phyloP scores from a whole-genome alignment of 2,113 vertebrate species.

The Cyphotilapia sp. region DNA sequence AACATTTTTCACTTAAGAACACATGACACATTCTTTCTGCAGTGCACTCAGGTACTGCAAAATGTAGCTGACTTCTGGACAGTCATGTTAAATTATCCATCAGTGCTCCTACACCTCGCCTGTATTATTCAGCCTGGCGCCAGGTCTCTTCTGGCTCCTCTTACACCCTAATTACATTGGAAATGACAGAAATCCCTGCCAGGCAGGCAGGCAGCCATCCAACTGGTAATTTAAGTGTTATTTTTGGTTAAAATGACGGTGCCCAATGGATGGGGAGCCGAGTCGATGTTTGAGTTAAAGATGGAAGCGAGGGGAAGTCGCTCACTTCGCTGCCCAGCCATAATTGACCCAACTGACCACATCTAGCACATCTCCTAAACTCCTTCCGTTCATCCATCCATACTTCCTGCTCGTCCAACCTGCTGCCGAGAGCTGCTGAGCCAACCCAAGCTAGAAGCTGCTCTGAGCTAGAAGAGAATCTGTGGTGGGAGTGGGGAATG shows the following conservation, averaged over 20 bases:
- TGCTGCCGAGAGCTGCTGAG: neutral
- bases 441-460: neutral
- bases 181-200: constrained; percentile 34
- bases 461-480: neutral
- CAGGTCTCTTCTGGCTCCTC: constrained; percentile 14
- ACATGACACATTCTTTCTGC: neutral
- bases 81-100: constrained; percentile 27
- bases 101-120: neutral
- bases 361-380: neutral
- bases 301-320: neutral
- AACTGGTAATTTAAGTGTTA: neutral
- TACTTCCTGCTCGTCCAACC: neutral
- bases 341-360: neutral
- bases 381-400: neutral
- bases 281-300: neutral
- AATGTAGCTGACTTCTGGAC: neutral
- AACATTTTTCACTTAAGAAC: neutral
- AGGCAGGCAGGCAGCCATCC: neutral
- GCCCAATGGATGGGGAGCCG: neutral
- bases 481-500: neutral
- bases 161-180: constrained; percentile 44
- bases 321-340: neutral
- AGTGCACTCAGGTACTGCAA: neutral
- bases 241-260: neutral
- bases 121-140: constrained; percentile 6